These are phyloP conservation scores for Helicoverpa armigera DNA, from an alignment of 1,140 invertebrate species.

Conservation along the genomic window DNA sequence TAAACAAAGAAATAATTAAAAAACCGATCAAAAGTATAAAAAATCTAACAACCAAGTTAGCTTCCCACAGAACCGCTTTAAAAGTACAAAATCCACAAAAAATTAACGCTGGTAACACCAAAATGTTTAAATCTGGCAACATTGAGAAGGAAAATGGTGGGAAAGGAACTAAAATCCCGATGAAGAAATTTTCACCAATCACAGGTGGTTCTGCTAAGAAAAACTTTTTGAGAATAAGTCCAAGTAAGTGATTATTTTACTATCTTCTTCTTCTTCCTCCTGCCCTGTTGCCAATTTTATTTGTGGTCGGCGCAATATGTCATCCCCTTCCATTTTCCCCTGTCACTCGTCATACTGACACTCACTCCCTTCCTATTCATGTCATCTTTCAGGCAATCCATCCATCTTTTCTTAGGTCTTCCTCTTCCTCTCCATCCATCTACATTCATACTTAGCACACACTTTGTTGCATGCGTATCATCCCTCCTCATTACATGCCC, in stretches of 20 bases:
- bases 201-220: constrained; percentile 54
- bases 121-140: constrained; percentile 11
- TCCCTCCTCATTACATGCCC: no score
- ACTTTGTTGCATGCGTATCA: no score
- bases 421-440: no score
- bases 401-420: no score
- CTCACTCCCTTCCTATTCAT: no score
- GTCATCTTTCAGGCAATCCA: no score
- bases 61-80: not conserved
- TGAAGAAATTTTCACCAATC: constrained; percentile 53
- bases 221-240: constrained; percentile 62
- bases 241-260: constrained; percentile 62
- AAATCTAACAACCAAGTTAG: not conserved
- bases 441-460: no score
- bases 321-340: no score
- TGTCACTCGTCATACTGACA: no score
- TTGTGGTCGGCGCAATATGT: no score
- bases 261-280: not conserved
- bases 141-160: constrained; percentile 41
- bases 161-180: constrained; percentile 63
- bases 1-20: constrained; percentile 23
- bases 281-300: no score
- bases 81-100: constrained; percentile 11
- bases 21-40: not conserved
- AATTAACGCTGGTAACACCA: not conserved